phyloP scores from a whole-genome alignment of 2,888 invertebrate genomes.

The Slavum lentiscoides region DNA sequence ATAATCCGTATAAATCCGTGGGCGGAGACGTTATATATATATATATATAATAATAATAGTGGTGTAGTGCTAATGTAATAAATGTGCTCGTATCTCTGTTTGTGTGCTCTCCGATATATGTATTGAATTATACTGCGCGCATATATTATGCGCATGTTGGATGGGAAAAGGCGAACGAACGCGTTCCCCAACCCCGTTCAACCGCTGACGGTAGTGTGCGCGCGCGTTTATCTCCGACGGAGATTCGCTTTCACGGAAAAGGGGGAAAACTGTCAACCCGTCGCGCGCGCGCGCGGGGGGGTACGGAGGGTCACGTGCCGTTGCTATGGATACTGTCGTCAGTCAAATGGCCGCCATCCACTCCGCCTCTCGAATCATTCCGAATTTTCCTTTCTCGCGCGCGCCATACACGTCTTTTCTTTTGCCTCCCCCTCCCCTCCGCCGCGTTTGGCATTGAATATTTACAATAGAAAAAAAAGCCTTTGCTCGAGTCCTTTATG shows the following conservation, averaged over 20 bases:
- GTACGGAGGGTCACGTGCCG: conserved; percentile 50
- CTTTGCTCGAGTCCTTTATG: not conserved
- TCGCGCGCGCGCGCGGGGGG: not conserved
- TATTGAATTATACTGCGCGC: conserved; percentile 53
- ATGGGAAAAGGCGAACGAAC: conserved; percentile 29
- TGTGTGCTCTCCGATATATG: not conserved
- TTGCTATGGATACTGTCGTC: conserved; percentile 53
- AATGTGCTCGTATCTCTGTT: not conserved
- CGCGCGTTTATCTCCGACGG: conserved; percentile 31
- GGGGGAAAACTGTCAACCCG: conserved; percentile 50
- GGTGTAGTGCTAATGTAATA: not conserved
- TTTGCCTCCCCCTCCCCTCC: too few species aligned
- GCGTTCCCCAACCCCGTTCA: not conserved
- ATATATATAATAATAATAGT: not conserved
- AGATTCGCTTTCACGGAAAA: conserved; percentile 12
- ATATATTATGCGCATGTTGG: not conserved
- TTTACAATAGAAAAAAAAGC: conserved; percentile 7
- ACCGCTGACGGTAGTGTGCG: conserved; percentile 13
- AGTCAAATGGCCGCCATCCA: conserved; percentile 53
- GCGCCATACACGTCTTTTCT: conserved; percentile 26
- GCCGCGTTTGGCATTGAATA: conserved; percentile 29
- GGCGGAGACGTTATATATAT: conserved; percentile 23
- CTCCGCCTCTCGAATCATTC: conserved; percentile 50
- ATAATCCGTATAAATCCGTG: conserved; percentile 36
- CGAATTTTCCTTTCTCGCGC: conserved; percentile 27